Base-by-base conservation (phyloP, 2,888 invertebrate species). In the Zelleria hepariella region DNA sequence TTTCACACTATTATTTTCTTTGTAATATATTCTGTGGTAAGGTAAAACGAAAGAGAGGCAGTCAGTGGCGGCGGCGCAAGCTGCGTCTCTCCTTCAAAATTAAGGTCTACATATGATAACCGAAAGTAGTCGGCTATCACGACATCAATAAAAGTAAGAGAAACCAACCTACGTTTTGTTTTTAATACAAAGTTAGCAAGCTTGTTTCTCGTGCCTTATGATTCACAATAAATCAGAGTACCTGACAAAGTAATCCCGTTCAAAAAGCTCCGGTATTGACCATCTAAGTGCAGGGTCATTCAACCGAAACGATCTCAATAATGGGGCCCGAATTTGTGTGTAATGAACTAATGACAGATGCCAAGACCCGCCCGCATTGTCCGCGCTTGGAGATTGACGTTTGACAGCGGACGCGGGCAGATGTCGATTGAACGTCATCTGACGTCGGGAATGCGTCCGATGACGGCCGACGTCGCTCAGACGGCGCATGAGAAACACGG, bases 361-460 rank as follows among this genome's bases (percentile, higher is more conserved):
- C 20, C 54, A 59, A 59, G 68, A 69, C 69, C 64, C 64, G 62
- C 62, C 65, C 63, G 67, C 64, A 73, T 75, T 74, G 75, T 73
- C 66, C 75, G 68, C 60, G 59, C 65, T n/a, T 63, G 65, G 64
- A 63, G 64, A 64, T 63, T 67, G 72, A 73, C 71, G 67, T 73
- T 75, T 74, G 74, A 66, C 68, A 58, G 58, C 60, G 24, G 59
- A 60, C 57, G 68, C 72, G 70, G 71, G 73, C 78, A 72, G 60
- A 77, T 64, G 78, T 80, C 81, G 70, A 76, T 74, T 75, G 69
- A 64, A 72, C 71, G 75, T 80, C 80, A 75, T 63, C 67, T 18
- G 55, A 55, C 55, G 27, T 55, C 32, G 23, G 15, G 24, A 27
- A 21, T 55, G 20, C 26, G 32, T 32, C 10, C 6, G 55, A 27